These are phyloP conservation scores for Araneus ventricosus DNA, from an alignment of 1,140 invertebrate genomes.

Conservation along the genomic window DNA sequence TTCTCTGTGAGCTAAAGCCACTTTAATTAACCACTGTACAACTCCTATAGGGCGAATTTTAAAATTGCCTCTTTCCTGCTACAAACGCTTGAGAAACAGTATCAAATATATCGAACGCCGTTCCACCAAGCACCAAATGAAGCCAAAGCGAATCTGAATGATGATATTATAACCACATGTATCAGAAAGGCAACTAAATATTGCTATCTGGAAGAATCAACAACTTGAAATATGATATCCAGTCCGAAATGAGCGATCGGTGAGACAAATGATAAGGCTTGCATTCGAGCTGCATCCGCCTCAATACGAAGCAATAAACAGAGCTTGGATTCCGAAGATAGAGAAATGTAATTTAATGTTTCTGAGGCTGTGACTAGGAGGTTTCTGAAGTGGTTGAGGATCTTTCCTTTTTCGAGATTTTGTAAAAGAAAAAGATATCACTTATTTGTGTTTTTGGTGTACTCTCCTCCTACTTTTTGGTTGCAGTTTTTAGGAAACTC, in stretches of 20 bases:
- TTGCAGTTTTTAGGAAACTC: neutral
- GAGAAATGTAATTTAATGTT: conserved; percentile 8
- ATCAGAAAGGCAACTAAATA: conserved; percentile 31
- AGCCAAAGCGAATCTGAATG: neutral
- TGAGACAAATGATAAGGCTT: neutral
- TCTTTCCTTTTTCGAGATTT: neutral
- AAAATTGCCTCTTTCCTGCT: no score
- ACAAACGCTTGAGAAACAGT: neutral
- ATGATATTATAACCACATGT: neutral
- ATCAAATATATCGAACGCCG: neutral
- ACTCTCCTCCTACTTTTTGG: neutral
- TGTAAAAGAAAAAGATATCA: neutral
- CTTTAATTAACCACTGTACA: no score
- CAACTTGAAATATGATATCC: conserved; percentile 32
- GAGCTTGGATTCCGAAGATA: neutral
- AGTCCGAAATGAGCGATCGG: neutral
- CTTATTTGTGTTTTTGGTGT: neutral
- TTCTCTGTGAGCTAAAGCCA: no score
- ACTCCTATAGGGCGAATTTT: no score
- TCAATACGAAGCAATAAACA: conserved; percentile 4
- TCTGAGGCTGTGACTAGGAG: neutral
- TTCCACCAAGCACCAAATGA: neutral
- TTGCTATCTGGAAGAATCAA: neutral
- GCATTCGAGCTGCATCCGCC: no score
- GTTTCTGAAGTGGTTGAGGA: neutral